These are phyloP conservation scores for Harpalus rubripes DNA, from an alignment of 2,888 invertebrate species.

Conservation along the genomic window DNA sequence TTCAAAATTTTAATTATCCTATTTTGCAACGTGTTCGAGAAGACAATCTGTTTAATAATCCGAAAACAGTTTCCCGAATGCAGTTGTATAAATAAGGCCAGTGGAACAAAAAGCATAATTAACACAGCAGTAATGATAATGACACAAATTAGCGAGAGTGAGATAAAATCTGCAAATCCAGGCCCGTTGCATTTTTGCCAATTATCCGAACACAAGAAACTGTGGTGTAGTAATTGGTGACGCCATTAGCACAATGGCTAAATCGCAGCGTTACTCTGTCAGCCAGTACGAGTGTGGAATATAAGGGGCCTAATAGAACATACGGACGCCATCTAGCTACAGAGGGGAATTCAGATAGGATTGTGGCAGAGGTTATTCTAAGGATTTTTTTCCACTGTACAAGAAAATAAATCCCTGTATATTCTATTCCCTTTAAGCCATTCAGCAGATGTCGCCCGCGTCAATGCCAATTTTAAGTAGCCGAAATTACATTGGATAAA, in stretches of 20 bases:
- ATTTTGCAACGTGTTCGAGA: too few species aligned
- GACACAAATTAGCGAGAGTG: conserved; percentile 31
- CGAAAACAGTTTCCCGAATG: not conserved
- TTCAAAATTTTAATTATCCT: too few species aligned
- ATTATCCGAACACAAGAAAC: conserved; percentile 54
- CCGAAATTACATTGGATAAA: too few species aligned
- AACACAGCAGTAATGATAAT: conserved; percentile 42
- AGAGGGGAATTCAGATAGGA: too few species aligned
- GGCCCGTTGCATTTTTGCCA: conserved; percentile 37
- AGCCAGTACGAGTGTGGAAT: conserved; percentile 20
- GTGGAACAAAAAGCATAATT: conserved; percentile 30
- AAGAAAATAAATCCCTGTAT: too few species aligned
- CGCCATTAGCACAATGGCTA: conserved; percentile 55
- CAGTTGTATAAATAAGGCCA: conserved; percentile 1
- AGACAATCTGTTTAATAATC: not conserved
- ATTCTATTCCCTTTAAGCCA: too few species aligned
- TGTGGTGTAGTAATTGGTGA: conserved; percentile 59
- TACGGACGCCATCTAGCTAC: not conserved
- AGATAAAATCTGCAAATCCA: conserved; percentile 40
- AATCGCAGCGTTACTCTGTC: conserved; percentile 53
- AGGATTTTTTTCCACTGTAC: too few species aligned
- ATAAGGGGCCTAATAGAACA: not conserved
- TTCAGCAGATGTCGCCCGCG: too few species aligned
- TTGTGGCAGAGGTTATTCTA: too few species aligned
- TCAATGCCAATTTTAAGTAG: too few species aligned